Percentiles rank a stretch among this genome's conserved stretches.
Evolutionary conservation across 2,888 invertebrate genomes (phyloP).

Genomic region (Proisotoma minuta): DNA sequence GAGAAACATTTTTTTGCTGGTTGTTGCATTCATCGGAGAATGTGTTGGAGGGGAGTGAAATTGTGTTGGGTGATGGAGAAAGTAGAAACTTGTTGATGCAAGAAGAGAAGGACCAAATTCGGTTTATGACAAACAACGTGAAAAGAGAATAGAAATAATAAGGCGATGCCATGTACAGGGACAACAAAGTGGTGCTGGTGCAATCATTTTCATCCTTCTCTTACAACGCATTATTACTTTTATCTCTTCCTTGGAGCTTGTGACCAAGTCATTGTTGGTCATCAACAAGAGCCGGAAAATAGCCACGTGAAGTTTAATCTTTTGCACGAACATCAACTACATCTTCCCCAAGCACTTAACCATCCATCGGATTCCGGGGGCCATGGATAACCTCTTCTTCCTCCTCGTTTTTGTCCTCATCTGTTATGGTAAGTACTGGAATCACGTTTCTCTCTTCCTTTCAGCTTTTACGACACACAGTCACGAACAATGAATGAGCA

Average conservation of each 20-base stretch:
- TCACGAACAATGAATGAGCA: neutral
- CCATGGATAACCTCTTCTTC: conserved; percentile 43
- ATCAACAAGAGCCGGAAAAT: neutral
- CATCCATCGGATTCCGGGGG: conserved; percentile 15
- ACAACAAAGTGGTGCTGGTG: conserved; percentile 18
- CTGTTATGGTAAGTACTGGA: conserved; percentile 35
- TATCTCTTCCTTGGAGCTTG: neutral
- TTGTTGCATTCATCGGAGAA: too few species aligned
- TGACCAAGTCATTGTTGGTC: conserved; percentile 5
- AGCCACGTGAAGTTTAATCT: neutral
- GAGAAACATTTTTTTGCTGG: neutral
- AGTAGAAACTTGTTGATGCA: conserved; percentile 14
- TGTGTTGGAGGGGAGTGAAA: too few species aligned
- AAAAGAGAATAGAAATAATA: conserved; percentile 8
- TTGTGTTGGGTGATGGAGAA: neutral
- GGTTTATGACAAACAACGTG: conserved; percentile 12
- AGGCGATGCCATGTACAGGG: conserved; percentile 29
- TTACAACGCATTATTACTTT: conserved; percentile 2
- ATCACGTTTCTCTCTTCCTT: neutral
- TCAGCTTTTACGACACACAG: conserved; percentile 5
- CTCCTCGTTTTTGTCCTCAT: conserved; percentile 40
- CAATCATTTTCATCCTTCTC: conserved; percentile 8
- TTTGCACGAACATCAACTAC: neutral
- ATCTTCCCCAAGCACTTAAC: neutral
- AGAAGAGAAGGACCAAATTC: neutral